Conservation (phyloP, 2,797 vertebrate genomes). For the Danio tinwini region DNA sequence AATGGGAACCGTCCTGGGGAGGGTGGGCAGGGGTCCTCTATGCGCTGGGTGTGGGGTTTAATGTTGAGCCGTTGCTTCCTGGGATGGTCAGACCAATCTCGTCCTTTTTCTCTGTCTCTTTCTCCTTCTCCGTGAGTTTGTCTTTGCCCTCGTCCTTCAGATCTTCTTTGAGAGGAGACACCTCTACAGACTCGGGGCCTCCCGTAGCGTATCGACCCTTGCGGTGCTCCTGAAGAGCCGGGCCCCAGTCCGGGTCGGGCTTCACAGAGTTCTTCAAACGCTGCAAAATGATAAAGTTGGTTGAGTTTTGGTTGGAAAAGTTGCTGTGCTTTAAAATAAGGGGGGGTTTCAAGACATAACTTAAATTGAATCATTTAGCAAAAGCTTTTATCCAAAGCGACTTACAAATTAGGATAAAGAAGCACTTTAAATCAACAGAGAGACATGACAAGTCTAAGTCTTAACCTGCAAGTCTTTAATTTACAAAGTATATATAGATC, state of each 20-base stretch:
- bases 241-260: slow-evolving; percentile 92
- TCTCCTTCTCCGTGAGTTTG: slow-evolving; percentile 68
- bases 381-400: too few species aligned
- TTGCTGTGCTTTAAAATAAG: background rate
- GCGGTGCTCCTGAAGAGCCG: slow-evolving; percentile 91
- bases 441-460: too few species aligned
- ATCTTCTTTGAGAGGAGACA: slow-evolving; percentile 75
- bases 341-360: too few species aligned
- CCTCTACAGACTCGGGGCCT: slow-evolving; percentile 77
- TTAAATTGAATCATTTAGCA: too few species aligned
- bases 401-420: too few species aligned
- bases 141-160: slow-evolving; percentile 75
- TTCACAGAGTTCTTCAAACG: slow-evolving; percentile 90
- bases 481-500: too few species aligned
- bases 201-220: slow-evolving; percentile 87
- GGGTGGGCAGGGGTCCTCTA: slow-evolving; percentile 74
- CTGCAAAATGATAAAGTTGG: slow-evolving; percentile 67
- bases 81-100: slow-evolving; percentile 84
- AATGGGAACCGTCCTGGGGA: slow-evolving; percentile 48
- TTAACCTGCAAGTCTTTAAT: too few species aligned
- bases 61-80: slow-evolving; percentile 92
- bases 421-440: too few species aligned
- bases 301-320: background rate
- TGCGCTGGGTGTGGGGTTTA: slow-evolving; percentile 93
- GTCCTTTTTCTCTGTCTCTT: slow-evolving; percentile 80